Percentiles rank a stretch among this genome's conserved stretches.
Evolutionary conservation across 2,113 vertebrate genomes (phyloP).

Genomic region (Nematolebias whitei): DNA sequence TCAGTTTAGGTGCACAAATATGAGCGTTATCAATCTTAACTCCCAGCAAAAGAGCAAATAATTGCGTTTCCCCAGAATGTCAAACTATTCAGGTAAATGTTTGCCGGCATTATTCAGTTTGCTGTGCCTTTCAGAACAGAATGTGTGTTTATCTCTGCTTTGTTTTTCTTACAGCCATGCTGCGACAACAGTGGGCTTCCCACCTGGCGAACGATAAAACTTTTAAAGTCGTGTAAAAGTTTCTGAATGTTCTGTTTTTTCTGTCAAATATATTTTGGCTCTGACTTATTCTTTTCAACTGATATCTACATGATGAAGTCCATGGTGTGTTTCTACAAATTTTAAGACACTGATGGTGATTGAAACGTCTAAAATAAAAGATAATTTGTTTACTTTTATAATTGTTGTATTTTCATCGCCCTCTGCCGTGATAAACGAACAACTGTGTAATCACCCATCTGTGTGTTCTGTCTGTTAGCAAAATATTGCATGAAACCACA

Average conservation of each 20-base stretch:
- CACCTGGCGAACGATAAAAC: constrained; percentile 26
- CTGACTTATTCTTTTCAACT: background rate
- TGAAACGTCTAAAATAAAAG: too few relatives aligned
- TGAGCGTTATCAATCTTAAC: background rate
- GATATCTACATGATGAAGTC: background rate
- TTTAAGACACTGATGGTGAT: background rate
- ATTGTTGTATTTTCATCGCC: too few relatives aligned
- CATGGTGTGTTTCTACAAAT: background rate
- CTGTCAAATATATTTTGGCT: background rate
- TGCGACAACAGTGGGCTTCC: background rate
- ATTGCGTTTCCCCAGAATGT: constrained; percentile 1
- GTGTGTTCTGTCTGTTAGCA: too few relatives aligned
- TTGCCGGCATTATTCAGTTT: background rate
- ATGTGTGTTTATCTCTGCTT: background rate
- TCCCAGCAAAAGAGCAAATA: background rate
- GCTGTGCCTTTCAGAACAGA: background rate
- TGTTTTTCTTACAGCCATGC: constrained; percentile 42
- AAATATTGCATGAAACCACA: too few relatives aligned
- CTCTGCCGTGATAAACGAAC: too few relatives aligned
- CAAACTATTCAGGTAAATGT: background rate
- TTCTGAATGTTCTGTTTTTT: background rate
- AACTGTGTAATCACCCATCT: too few relatives aligned
- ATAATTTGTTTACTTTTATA: too few relatives aligned
- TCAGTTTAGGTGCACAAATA: background rate
- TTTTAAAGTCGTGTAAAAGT: background rate